A percentile compares a stretch with the other conserved stretches of the same genome.
Evolutionary conservation across 2,797 vertebrate genomes (phyloP).

Genomic region (Hirundo rustica): DNA sequence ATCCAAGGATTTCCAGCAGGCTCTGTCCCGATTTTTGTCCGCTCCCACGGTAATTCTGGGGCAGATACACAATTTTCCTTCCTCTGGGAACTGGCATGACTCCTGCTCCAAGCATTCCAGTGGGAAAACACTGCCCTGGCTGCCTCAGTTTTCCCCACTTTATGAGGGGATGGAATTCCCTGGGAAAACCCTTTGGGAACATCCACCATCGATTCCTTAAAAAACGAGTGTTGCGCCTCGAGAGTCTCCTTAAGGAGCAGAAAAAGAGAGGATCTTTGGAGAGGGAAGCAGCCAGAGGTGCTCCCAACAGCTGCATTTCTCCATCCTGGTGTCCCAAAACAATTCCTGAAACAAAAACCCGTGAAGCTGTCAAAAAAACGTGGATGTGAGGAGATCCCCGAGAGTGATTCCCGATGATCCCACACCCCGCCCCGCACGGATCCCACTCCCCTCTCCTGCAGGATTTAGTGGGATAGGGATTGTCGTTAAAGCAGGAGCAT

Average conservation of each 20-base stretch:
- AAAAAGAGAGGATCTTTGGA: neutral
- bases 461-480: neutral
- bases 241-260: neutral
- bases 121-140: neutral
- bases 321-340: neutral
- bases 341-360: neutral
- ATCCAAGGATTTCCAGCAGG: neutral
- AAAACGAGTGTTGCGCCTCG: neutral
- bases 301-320: rapidly evolving
- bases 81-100: neutral
- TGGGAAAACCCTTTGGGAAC: neutral
- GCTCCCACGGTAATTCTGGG: neutral
- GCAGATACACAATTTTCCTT: too few relatives aligned
- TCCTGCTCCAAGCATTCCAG: rapidly evolving
- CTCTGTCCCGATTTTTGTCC: neutral
- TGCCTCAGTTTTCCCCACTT: neutral
- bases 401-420: neutral
- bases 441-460: rapidly evolving
- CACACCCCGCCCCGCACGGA: rapidly evolving
- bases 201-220: neutral
- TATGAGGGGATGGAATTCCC: too few relatives aligned
- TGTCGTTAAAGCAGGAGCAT: neutral
- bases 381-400: rapidly evolving
- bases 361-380: neutral
- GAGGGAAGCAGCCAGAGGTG: neutral